phyloP scores from a whole-genome alignment of 2,888 invertebrate genomes.

The Drosophila borborema region DNA sequence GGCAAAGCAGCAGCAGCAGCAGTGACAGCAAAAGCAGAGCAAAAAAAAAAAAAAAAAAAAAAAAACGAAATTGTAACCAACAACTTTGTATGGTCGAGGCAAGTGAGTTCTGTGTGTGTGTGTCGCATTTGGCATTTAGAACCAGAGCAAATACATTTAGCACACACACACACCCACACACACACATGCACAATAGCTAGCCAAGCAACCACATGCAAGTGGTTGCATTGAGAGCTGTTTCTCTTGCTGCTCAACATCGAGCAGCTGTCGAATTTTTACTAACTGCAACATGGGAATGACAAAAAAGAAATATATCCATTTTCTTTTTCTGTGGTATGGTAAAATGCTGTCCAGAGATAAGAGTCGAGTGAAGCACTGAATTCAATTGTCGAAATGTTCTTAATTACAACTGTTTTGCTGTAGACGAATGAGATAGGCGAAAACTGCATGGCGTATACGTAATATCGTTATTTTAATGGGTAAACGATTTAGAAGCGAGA shows the following conservation, averaged over 20 bases:
- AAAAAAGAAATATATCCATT: background rate
- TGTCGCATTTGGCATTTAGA: slow-evolving; percentile 26
- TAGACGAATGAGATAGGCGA: background rate
- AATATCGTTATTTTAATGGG: slow-evolving; percentile 6
- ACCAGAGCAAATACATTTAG: slow-evolving; percentile 37
- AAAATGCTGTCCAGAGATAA: slow-evolving; percentile 11
- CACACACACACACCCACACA: slow-evolving; percentile 18
- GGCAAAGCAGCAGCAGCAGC: slow-evolving; percentile 12
- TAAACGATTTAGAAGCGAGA: background rate
- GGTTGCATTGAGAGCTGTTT: slow-evolving; percentile 32
- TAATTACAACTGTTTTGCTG: background rate
- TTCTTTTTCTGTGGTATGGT: background rate
- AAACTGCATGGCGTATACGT: slow-evolving; percentile 30
- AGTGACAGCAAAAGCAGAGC: slow-evolving; percentile 1
- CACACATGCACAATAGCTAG: slow-evolving; percentile 1
- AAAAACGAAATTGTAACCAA: slow-evolving; percentile 65
- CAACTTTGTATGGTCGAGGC: slow-evolving; percentile 62
- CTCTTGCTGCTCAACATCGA: slow-evolving; percentile 15
- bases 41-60: slow-evolving; percentile 10
- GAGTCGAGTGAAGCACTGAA: background rate
- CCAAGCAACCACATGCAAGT: slow-evolving; percentile 40
- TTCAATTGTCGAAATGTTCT: slow-evolving; percentile 1
- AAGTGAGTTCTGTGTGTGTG: slow-evolving; percentile 37
- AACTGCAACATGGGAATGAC: slow-evolving; percentile 35
- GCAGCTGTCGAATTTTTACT: slow-evolving; percentile 32